Evolutionary conservation across 2,888 invertebrate genomes (phyloP), one percentile per base, ranked within the genome.

Genomic region (Coremacera marginata): DNA sequence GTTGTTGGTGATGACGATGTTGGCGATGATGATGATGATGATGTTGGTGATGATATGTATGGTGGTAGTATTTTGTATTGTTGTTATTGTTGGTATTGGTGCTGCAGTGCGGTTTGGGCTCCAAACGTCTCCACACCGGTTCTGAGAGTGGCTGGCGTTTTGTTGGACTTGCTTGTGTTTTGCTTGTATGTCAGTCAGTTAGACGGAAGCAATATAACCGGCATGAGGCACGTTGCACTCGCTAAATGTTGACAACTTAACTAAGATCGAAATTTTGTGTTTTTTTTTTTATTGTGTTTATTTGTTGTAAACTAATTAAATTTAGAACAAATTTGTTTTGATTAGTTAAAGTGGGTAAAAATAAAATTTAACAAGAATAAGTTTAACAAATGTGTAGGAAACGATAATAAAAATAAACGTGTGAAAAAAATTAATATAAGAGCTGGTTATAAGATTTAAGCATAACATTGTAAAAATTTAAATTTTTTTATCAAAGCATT

Each of bases 121-220:
- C 78, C 72, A 71, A 80, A 79, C 78, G 74, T 79, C 73, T 76
- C 78, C 76, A 81, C 81, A 81, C 80, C 81, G 80, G 81, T 80
- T 81, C 79, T 80, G 80, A 80, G 65, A 74, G 79, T 80, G 75
- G 78, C 75, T 79, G 77, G 78, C 79, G 78, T 78, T 77, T 78
- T 78, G 52, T 19, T 63, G 51, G 60, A 19, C 14, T 74, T 65
- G 73, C 65, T 65, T 65, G 73, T 34, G 73, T 5, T 65, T 65
- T 63, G 11, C 19, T 31, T 51, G 60, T 62, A 37, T 34, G 72
- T 37, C 44, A 63, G 76, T 84, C 82, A 84, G 84, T 84, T 82
- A 82, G 82, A 84, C 84, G 84, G 84, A 84, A 84, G 83, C 84
- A 80, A 81, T 82, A 81, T 81, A 75, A 80, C 79, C 82, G 82